Conservation (phyloP, 2,797 vertebrate genomes). For the Simalia tracyae region DNA sequence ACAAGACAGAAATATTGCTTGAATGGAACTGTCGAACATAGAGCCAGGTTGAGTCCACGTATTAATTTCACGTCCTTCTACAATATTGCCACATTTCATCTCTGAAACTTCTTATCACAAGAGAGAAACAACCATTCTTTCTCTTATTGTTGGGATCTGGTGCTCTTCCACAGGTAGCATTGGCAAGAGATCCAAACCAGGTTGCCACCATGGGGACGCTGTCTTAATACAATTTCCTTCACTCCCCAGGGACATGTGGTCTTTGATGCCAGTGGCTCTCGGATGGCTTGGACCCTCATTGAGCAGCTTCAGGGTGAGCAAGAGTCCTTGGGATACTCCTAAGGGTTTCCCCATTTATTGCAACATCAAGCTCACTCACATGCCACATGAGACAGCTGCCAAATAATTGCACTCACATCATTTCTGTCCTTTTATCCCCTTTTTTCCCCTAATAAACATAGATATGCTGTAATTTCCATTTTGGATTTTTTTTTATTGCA, state of each 20-base stretch:
- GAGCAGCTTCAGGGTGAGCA: conserved; percentile 91
- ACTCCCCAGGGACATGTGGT: conserved; percentile 88
- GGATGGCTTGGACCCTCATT: conserved; percentile 97
- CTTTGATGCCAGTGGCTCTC: conserved; percentile 95
- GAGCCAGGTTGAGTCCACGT: not conserved
- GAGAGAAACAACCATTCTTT: not conserved
- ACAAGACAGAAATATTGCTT: not conserved
- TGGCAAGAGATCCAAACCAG: not conserved
- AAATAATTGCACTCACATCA: not conserved
- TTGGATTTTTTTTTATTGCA: not conserved
- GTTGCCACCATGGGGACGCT: no score
- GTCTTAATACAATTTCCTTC: not conserved
- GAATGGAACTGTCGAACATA: not conserved
- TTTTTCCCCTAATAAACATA: fast-evolving
- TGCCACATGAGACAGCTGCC: not conserved
- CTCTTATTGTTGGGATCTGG: not conserved
- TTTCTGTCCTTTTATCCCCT: not conserved
- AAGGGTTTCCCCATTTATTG: not conserved
- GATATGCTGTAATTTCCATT: not conserved
- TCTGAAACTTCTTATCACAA: not conserved
- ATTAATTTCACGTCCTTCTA: not conserved
- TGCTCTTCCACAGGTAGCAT: no score
- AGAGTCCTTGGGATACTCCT: not conserved
- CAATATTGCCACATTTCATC: no score
- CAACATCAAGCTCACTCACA: not conserved